Conservation (phyloP, 2,797 vertebrate species). For the Eulemur albifrons region DNA sequence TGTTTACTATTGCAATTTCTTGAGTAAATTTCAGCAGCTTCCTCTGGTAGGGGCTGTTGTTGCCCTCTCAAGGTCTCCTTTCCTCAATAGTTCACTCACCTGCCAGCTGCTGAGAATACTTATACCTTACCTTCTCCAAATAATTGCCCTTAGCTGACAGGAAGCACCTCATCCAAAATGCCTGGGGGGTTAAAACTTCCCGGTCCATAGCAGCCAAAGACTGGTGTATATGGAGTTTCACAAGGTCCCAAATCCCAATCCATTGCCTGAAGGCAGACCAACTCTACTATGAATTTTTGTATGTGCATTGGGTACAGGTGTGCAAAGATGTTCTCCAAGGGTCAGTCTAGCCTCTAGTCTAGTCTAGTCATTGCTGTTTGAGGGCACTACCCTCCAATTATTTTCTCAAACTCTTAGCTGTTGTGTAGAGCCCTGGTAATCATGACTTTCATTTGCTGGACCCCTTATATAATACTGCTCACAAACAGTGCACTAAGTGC, state of each 20-base stretch:
- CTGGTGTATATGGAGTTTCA: fast-evolving
- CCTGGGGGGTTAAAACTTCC: not conserved
- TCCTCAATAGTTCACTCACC: not conserved
- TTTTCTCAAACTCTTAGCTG: not conserved
- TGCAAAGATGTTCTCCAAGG: too few species aligned
- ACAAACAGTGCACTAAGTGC: not conserved
- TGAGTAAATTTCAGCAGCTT: not conserved
- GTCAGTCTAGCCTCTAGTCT: too few species aligned
- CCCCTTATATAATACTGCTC: not conserved
- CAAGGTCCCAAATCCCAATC: not conserved
- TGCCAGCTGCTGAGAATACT: not conserved
- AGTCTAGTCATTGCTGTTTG: too few species aligned
- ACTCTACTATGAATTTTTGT: not conserved
- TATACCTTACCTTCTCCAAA: not conserved
- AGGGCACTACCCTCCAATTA: not conserved
- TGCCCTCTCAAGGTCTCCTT: not conserved
- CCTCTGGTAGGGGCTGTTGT: not conserved
- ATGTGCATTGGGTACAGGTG: too few species aligned
- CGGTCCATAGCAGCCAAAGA: not conserved
- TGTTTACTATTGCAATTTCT: not conserved
- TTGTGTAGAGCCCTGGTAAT: not conserved
- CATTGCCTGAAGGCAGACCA: not conserved
- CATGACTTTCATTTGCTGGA: not conserved
- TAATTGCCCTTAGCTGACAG: not conserved
- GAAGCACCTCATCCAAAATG: not conserved